A percentile compares a stretch with the other conserved stretches of the same genome.
Conservation (phyloP, 2,888 invertebrate species). For the Ichneumoninae sp. region DNA sequence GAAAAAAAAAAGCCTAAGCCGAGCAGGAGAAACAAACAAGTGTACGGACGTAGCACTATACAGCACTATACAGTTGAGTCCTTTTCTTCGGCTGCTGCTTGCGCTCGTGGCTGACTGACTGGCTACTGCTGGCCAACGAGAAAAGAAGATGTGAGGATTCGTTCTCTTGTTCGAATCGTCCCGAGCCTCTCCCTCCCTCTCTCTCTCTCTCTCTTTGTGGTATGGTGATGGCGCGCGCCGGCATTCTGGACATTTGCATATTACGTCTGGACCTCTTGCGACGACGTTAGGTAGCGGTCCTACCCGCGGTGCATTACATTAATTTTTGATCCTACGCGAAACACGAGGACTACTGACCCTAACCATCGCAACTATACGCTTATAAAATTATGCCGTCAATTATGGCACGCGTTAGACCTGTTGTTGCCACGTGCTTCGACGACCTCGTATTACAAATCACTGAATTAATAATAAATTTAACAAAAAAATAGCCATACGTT, state of each 20-base stretch:
- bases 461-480: slow-evolving; percentile 18
- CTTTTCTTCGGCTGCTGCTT: slow-evolving; percentile 71
- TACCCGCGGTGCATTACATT: slow-evolving; percentile 81
- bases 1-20: slow-evolving; percentile 29
- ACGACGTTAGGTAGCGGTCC: slow-evolving; percentile 74
- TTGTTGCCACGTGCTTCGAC: slow-evolving; percentile 50
- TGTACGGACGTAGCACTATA: slow-evolving; percentile 58
- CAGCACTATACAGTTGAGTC: slow-evolving; percentile 59
- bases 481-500: slow-evolving; percentile 1
- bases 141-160: slow-evolving; percentile 61
- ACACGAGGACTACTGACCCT: slow-evolving; percentile 52
- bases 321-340: slow-evolving; percentile 75
- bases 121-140: slow-evolving; percentile 51
- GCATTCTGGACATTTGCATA: slow-evolving; percentile 81
- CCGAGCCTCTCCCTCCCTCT: slow-evolving; percentile 24
- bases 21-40: slow-evolving; percentile 64
- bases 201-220: slow-evolving; percentile 52
- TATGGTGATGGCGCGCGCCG: slow-evolving; percentile 74
- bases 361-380: slow-evolving; percentile 56
- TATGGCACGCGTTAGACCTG: slow-evolving; percentile 53
- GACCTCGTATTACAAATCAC: background rate
- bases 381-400: slow-evolving; percentile 64
- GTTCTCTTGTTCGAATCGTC: slow-evolving; percentile 34
- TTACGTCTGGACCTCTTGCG: slow-evolving; percentile 75
- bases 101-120: slow-evolving; percentile 53